Percentiles rank a stretch among this genome's conserved stretches.
Evolutionary conservation across 2,888 invertebrate species (phyloP).

Genomic region (Trachelus stipa): DNA sequence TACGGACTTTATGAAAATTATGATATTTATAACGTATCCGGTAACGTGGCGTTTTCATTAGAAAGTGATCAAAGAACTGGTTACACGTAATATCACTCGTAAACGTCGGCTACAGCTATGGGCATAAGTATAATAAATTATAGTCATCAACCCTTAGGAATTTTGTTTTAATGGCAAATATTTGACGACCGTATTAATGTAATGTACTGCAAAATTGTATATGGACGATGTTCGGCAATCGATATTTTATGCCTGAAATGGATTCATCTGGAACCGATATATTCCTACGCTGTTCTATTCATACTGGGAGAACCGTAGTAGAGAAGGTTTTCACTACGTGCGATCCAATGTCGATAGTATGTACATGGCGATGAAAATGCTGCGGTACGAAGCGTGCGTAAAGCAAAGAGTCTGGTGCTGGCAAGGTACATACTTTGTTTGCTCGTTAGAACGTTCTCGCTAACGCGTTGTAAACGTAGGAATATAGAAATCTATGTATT

Average conservation of each 20-base stretch:
- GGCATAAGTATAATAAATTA: not conserved
- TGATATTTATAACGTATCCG: not conserved
- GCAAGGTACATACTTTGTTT: constrained; percentile 20
- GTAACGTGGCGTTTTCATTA: not conserved
- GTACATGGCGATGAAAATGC: not conserved
- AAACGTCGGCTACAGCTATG: not conserved
- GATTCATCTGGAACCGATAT: not conserved
- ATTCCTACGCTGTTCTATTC: not conserved
- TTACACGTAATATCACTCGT: not conserved
- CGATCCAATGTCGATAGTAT: not conserved
- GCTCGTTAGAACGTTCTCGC: constrained; percentile 35
- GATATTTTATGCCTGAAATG: not conserved
- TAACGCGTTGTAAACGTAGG: constrained; percentile 36
- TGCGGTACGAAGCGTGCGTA: not conserved
- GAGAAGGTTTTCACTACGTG: not conserved
- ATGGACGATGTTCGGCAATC: not conserved
- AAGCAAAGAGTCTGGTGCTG: not conserved
- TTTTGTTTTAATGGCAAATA: not conserved
- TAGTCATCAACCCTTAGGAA: not conserved
- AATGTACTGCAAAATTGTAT: not conserved
- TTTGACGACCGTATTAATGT: not conserved
- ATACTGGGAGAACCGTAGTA: not conserved
- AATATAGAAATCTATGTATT: constrained; percentile 35
- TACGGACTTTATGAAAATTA: not conserved
- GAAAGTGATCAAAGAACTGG: not conserved